Evolutionary conservation across 2,797 vertebrate species (phyloP), one percentile per base, ranked within the genome.

Genomic region (Rhinella marina): DNA sequence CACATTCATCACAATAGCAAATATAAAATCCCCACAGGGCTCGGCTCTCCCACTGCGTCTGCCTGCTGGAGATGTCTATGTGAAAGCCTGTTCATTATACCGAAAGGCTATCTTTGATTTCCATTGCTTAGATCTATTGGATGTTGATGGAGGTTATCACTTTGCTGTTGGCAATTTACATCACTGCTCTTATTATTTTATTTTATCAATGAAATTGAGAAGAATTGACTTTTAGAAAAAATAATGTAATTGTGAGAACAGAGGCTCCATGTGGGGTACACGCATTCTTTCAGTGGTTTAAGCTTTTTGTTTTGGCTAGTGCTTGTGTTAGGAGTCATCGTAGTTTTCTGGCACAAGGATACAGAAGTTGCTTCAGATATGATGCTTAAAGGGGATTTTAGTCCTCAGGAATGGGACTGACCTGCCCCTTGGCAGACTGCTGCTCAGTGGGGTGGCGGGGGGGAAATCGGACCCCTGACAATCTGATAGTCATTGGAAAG

Each of bases 1-100:
- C 85, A 83, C 88, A 89, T 89, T 89, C 85, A 89, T 89, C 88
- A 89, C 84, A 89, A 86, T 89, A 89, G 86, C 84, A 89, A 89
- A 89, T 89, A 79, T 79, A 64, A 85, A 89, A 83, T 84, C 73
- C 85, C 85, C 85, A 83, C 73, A 13, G 88, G 84, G 88, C 80
- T 70, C 81, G 16, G 62, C 72, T 89, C 86, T 86, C 86, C 86
- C 66, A 76, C 59, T 83, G 85, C 77, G 80, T 79, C 84, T 86
- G 85, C 85, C 84, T 59, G 73, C 76, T 83, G 84, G 88, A 86
- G 61, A 64, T 84, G 80, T 79, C 82, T 83, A 78, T 72, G 79
- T 82, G 73, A 86, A 79, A 86, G 84, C 79, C 61, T 70, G 84
- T 89, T 86, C 84, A 86, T 86, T 89, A 89, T 57, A 82, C 78